phyloP scores from a whole-genome alignment of 2,113 vertebrate species.

The Ailurus styani region DNA sequence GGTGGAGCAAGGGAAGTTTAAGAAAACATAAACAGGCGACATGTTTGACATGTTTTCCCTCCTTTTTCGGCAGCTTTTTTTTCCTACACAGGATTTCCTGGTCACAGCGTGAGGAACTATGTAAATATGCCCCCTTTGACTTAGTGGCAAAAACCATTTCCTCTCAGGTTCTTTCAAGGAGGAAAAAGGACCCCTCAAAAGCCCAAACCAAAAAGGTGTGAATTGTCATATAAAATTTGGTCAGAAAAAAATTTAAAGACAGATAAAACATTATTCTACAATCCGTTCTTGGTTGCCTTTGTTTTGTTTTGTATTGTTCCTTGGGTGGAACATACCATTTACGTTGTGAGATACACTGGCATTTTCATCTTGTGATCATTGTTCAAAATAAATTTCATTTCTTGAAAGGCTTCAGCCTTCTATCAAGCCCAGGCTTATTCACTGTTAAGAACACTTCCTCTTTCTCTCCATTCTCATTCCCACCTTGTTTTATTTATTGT shows the following conservation, averaged over 20 bases:
- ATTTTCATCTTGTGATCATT: not conserved
- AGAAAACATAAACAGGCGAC: conserved; percentile 42
- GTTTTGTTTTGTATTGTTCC: not conserved
- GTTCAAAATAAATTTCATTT: not conserved
- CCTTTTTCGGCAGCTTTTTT: conserved; percentile 59
- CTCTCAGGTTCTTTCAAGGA: conserved; percentile 59
- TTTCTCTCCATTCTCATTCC: not conserved
- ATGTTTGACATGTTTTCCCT: conserved; percentile 20
- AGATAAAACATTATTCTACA: conserved; percentile 37
- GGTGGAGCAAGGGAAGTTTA: not conserved
- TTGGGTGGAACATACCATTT: not conserved
- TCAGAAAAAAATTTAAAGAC: conserved; percentile 59
- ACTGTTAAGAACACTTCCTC: not conserved
- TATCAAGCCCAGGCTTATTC: not conserved
- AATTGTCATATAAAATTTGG: conserved; percentile 62
- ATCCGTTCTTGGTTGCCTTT: conserved; percentile 42
- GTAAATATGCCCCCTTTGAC: conserved; percentile 76
- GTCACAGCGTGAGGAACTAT: conserved; percentile 61
- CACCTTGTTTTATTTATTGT: not conserved
- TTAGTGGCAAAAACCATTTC: conserved; percentile 78
- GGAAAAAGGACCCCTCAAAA: conserved; percentile 48
- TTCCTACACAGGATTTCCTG: conserved; percentile 79
- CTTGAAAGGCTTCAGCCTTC: not conserved
- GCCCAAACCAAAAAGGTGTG: conserved; percentile 68
- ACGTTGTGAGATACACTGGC: not conserved